phyloP scores from a whole-genome alignment of 1,140 invertebrate species.

The Drosophila seguyi region DNA sequence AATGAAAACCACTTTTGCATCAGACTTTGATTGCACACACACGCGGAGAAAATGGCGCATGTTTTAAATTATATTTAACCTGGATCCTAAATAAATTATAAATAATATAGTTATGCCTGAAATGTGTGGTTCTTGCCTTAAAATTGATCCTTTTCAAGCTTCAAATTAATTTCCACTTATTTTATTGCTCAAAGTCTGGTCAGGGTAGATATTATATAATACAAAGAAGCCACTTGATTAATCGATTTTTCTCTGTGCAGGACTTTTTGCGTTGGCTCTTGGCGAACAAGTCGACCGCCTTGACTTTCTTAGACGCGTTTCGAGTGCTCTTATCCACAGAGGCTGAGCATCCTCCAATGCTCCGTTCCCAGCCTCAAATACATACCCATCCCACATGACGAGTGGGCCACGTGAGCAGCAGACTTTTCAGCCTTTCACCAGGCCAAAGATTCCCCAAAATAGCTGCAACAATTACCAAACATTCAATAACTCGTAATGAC shows the following conservation, averaged over 20 bases:
- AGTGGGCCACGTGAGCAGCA: slow-evolving; percentile 37
- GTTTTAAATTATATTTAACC: too few species aligned
- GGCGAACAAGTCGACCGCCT: slow-evolving; percentile 57
- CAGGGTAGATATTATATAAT: not conserved
- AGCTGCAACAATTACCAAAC: slow-evolving; percentile 69
- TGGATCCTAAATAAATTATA: not conserved
- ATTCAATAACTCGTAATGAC: slow-evolving; percentile 56
- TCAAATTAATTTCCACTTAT: too few species aligned
- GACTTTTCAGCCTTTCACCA: slow-evolving; percentile 52
- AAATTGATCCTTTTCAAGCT: not conserved
- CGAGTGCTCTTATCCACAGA: slow-evolving; percentile 32
- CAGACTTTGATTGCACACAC: slow-evolving; percentile 38
- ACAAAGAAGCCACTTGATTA: not conserved
- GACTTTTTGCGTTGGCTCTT: slow-evolving; percentile 30
- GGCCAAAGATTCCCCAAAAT: slow-evolving; percentile 36
- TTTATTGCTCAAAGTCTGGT: too few species aligned
- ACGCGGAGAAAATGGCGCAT: not conserved
- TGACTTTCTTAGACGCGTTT: slow-evolving; percentile 63
- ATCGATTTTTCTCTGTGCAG: slow-evolving; percentile 18
- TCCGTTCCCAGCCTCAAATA: not conserved
- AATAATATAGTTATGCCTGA: too few species aligned
- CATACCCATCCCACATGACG: slow-evolving; percentile 5
- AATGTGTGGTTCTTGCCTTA: too few species aligned
- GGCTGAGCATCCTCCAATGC: slow-evolving; percentile 42
- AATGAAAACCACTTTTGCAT: slow-evolving; percentile 63